phyloP scores from a whole-genome alignment of 2,113 vertebrate species.

The Toxotes chatareus region DNA sequence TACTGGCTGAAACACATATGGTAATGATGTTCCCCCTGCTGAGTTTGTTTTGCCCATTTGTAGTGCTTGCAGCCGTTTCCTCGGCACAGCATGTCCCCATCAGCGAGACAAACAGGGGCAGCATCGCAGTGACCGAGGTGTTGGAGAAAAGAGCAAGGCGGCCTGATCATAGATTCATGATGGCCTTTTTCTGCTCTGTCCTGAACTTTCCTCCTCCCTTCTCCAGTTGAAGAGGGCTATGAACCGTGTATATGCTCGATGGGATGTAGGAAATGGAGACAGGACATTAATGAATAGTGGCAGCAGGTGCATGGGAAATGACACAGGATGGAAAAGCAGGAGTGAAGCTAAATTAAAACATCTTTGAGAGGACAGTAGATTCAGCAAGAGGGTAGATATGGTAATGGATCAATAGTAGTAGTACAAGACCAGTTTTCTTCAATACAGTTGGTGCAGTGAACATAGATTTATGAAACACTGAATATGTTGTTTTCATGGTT shows the following conservation, averaged over 20 bases:
- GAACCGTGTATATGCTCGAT: not conserved
- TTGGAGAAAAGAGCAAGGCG: conserved; percentile 14
- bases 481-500: not conserved
- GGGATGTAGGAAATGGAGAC: not conserved
- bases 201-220: not conserved
- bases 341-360: not conserved
- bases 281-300: not conserved
- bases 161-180: not conserved
- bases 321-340: not conserved
- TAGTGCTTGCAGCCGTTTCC: not conserved
- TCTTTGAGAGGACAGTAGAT: too few species aligned
- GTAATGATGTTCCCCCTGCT: not conserved
- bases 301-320: not conserved
- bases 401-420: not conserved
- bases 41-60: conserved; percentile 20
- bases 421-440: not conserved
- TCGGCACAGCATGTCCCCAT: not conserved
- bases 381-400: too few species aligned
- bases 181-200: not conserved
- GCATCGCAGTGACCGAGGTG: conserved; percentile 31
- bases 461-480: too few species aligned
- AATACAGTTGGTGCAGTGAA: not conserved
- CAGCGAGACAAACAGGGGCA: conserved; percentile 27
- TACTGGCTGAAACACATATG: conserved; percentile 7
- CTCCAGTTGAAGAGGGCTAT: not conserved